Base-by-base conservation (phyloP, 2,113 vertebrate genomes). In the Tamias sibiricus region DNA sequence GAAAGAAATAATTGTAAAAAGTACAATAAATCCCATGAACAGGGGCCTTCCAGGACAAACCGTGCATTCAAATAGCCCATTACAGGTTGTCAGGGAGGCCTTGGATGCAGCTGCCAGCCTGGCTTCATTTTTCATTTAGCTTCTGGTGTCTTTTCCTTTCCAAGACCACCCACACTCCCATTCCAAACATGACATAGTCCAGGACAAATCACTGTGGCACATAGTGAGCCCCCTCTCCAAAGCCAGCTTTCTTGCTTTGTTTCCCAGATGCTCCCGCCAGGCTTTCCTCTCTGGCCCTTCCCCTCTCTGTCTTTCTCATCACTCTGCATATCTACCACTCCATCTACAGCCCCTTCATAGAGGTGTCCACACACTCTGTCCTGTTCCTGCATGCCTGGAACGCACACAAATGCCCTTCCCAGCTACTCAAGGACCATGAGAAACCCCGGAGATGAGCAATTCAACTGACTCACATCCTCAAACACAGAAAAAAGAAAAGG, bases 151-250 rank as follows among this genome's bases (percentile, higher is more conserved):
- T 59, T 57, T 57, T 7, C 42, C 37, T 26, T 72, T 40, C 57
- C n/a, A 47, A 94, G 79, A 22, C 32, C 42, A 52, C 54, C 28
- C 40, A 47, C 1, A 10, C 47, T 49, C 72, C 72, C 47, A 37
- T 19, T 64, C 74, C 17, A 32, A 75, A 94, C 22, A 40, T 4
- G 30, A 0, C 1, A 54, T 5, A 8, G 37, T 69, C 40, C 37
- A 30, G 49, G 69, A 89, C 72, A 83, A 35, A 35, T 14, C 40
- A 28, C 54, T 22, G 28, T 28, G 47, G 49, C 19, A 40, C 19
- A 30, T 32, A 54, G 8, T 0, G 35, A 72, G 22, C 0, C 17
- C 16, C 71, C n/a, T 28, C 57, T 19, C 57, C 2, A 0, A 19
- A 7, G 5, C 20, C n/a, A 79, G 72, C n/a, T 24, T 30, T 93